These are phyloP conservation scores for Hydrolagus colliei DNA, from an alignment of 2,797 vertebrate genomes.

Conservation along the genomic window DNA sequence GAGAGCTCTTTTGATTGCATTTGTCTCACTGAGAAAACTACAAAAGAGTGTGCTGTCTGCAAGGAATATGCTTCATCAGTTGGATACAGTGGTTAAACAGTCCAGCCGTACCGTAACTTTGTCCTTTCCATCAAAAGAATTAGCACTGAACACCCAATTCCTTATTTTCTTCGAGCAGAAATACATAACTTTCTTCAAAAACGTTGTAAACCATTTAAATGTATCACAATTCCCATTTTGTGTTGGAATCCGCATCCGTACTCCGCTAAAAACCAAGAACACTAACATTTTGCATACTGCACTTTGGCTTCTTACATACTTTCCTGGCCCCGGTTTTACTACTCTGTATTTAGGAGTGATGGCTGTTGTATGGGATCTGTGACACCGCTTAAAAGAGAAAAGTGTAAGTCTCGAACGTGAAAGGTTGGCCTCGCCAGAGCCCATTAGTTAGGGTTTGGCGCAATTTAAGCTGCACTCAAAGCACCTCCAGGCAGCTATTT, in stretches of 20 bases:
- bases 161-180: slow-evolving; percentile 21
- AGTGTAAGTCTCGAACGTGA: background rate
- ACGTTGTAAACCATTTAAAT: background rate
- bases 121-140: background rate
- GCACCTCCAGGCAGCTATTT: slow-evolving; percentile 29
- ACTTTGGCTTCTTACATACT: background rate
- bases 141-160: slow-evolving; percentile 12
- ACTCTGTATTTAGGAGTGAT: background rate
- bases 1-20: background rate
- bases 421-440: slow-evolving; percentile 20
- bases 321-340: background rate
- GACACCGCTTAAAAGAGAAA: background rate
- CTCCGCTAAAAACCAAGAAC: background rate
- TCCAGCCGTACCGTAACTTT: background rate
- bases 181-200: slow-evolving; percentile 13
- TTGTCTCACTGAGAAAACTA: background rate
- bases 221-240: slow-evolving; percentile 13
- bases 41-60: slow-evolving; percentile 3
- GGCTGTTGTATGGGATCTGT: too few relatives aligned
- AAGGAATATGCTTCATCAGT: background rate
- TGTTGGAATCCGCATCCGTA: background rate
- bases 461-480: slow-evolving; percentile 28
- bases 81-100: background rate
- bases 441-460: background rate
- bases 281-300: slow-evolving; percentile 12